Evolutionary conservation across 2,797 vertebrate genomes (phyloP).

Genomic region (Staurois parvus): DNA sequence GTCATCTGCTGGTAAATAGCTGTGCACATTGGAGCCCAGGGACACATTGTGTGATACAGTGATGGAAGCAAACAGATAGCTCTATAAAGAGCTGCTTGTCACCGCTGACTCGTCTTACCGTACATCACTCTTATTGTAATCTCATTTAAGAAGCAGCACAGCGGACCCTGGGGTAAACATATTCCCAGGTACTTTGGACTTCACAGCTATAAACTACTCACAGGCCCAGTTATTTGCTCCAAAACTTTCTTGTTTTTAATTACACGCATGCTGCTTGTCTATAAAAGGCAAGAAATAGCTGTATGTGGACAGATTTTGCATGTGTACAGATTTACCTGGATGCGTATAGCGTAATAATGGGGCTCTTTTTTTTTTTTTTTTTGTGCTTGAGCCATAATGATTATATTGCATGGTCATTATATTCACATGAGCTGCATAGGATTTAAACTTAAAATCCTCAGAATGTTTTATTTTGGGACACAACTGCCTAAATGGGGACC

Average conservation of each 20-base stretch:
- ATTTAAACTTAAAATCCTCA: too few relatives aligned
- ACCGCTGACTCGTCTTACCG: slow-evolving; percentile 67
- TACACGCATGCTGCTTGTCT: background rate
- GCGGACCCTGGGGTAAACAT: slow-evolving; percentile 73
- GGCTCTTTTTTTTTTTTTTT: too few relatives aligned
- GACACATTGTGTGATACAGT: slow-evolving; percentile 77
- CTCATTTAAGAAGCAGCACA: slow-evolving; percentile 76
- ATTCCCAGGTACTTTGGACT: slow-evolving; percentile 81
- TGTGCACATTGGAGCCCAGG: slow-evolving; percentile 89
- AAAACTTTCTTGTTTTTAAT: slow-evolving; percentile 47
- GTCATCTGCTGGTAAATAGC: slow-evolving; percentile 91
- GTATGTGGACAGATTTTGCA: background rate
- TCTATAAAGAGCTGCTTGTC: slow-evolving; percentile 80
- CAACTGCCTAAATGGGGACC: too few relatives aligned
- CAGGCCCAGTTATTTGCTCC: slow-evolving; percentile 75
- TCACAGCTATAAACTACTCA: slow-evolving; percentile 77
- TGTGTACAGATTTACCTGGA: background rate
- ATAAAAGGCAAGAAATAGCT: slow-evolving; percentile 22
- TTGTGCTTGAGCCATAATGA: too few relatives aligned
- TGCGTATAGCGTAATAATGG: background rate
- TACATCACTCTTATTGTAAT: slow-evolving; percentile 79
- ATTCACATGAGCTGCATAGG: too few relatives aligned
- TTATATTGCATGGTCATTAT: too few relatives aligned
- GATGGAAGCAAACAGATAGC: slow-evolving; percentile 77
- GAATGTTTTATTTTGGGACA: too few relatives aligned